A percentile compares a stretch with the other conserved stretches of the same genome.
These are phyloP conservation scores for Brachyhypopomus gauderio DNA, from an alignment of 2,113 vertebrate species.

Conservation along the genomic window DNA sequence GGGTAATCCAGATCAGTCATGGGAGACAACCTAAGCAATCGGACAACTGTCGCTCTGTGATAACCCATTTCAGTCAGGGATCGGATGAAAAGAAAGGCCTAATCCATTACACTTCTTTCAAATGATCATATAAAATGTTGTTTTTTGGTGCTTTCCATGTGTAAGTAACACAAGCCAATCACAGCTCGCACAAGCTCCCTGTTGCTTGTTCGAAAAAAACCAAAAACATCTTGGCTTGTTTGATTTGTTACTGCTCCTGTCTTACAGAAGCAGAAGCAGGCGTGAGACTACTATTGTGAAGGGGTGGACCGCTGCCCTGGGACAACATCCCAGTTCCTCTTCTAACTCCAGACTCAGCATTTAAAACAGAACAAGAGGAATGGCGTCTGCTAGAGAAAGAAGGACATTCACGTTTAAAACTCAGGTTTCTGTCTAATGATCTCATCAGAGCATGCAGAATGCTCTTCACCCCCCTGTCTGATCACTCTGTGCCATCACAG, in stretches of 20 bases:
- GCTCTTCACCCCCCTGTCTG: no score
- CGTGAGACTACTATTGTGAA: conserved; percentile 37
- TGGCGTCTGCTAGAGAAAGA: background rate
- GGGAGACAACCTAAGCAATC: conserved; percentile 16
- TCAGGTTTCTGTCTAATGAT: conserved; percentile 15
- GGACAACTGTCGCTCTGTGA: background rate
- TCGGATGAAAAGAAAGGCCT: background rate
- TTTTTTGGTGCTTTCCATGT: conserved; percentile 17
- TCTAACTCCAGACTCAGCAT: conserved; percentile 11
- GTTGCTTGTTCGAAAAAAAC: background rate
- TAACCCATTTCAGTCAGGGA: background rate
- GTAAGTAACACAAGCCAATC: conserved; percentile 14
- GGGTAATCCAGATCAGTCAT: conserved; percentile 13
- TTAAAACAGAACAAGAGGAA: conserved; percentile 28
- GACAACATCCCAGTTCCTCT: conserved; percentile 32
- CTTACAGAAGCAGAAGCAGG: conserved; percentile 64
- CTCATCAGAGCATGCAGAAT: conserved; percentile 13
- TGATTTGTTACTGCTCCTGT: conserved; percentile 65
- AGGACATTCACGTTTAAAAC: conserved; percentile 13
- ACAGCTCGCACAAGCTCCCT: conserved; percentile 30
- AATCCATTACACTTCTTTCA: background rate
- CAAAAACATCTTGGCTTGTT: conserved; percentile 29
- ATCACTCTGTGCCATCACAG: no score
- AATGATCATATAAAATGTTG: conserved; percentile 20
- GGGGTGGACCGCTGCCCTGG: conserved; percentile 50